phyloP scores from a whole-genome alignment of 1,140 invertebrate species.

The Xylocopa sonorina region DNA sequence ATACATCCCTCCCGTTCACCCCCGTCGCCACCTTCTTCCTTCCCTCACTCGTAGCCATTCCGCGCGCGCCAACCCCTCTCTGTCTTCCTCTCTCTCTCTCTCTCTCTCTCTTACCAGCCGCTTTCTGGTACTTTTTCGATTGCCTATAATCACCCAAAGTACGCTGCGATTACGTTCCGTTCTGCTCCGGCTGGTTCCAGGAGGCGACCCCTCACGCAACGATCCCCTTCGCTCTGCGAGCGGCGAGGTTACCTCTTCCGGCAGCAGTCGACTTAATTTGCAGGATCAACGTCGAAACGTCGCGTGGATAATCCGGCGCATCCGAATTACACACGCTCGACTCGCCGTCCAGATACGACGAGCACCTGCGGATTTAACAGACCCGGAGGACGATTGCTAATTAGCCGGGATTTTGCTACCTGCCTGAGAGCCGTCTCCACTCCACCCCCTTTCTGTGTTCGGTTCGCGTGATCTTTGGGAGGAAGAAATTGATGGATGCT shows the following conservation, averaged over 20 bases:
- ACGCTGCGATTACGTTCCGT: conserved; percentile 48
- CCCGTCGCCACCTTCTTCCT: not conserved
- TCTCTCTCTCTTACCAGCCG: conserved; percentile 47
- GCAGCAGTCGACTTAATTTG: conserved; percentile 66
- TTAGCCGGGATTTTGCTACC: conserved; percentile 50
- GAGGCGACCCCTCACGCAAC: not conserved
- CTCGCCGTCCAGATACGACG: conserved; percentile 13
- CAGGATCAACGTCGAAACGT: conserved; percentile 63
- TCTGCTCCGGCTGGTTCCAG: conserved; percentile 44
- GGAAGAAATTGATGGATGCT: not conserved
- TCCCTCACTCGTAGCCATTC: not conserved
- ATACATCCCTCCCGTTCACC: conserved; percentile 51
- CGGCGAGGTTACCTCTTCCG: not conserved
- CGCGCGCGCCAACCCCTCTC: not conserved
- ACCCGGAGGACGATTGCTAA: conserved; percentile 55
- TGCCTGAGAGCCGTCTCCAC: not conserved
- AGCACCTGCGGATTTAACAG: conserved; percentile 34
- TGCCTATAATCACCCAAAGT: conserved; percentile 64
- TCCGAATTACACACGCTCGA: conserved; percentile 61
- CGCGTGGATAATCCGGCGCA: conserved; percentile 55
- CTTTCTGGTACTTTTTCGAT: conserved; percentile 58
- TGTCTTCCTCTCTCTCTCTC: conserved; percentile 45
- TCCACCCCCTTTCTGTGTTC: too few species aligned
- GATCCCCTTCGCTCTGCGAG: not conserved
- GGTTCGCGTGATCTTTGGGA: not conserved